These are phyloP conservation scores for Adelphocoris suturalis DNA, from an alignment of 2,888 invertebrate species.

Conservation along the genomic window DNA sequence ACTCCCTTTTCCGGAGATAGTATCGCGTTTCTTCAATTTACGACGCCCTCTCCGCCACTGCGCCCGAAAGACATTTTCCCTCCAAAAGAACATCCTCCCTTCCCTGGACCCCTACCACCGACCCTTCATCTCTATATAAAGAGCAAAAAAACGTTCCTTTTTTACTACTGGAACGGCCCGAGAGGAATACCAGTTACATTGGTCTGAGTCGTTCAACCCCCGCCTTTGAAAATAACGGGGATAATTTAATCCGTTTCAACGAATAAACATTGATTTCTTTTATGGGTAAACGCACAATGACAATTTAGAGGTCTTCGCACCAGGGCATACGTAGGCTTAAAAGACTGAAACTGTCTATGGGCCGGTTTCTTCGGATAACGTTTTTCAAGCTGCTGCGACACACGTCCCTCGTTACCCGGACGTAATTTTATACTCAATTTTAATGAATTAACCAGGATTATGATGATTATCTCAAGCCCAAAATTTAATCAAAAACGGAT, in stretches of 20 bases:
- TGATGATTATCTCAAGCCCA: too few relatives aligned
- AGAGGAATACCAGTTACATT: background rate
- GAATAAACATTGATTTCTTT: background rate
- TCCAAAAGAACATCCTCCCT: constrained; percentile 45
- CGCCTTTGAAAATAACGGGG: background rate
- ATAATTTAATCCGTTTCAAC: background rate
- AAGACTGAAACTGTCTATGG: too few relatives aligned
- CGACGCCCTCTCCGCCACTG: constrained; percentile 31
- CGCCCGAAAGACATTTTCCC: constrained; percentile 17
- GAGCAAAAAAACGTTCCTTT: constrained; percentile 19
- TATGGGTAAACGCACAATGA: too few relatives aligned
- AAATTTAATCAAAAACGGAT: too few relatives aligned
- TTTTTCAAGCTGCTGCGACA: too few relatives aligned
- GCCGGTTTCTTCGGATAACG: too few relatives aligned
- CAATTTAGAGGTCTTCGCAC: too few relatives aligned
- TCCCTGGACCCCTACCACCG: background rate
- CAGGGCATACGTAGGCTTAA: too few relatives aligned
- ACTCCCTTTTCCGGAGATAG: constrained; percentile 47
- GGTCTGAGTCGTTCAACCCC: constrained; percentile 24
- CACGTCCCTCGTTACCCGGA: too few relatives aligned
- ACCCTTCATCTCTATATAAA: background rate
- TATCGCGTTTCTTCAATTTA: constrained; percentile 49
- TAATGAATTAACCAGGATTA: too few relatives aligned
- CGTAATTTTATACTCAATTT: too few relatives aligned
- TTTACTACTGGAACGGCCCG: background rate